These are phyloP conservation scores for Leptinotarsa defecta DNA, from an alignment of 1,140 invertebrate genomes.

Conservation along the genomic window DNA sequence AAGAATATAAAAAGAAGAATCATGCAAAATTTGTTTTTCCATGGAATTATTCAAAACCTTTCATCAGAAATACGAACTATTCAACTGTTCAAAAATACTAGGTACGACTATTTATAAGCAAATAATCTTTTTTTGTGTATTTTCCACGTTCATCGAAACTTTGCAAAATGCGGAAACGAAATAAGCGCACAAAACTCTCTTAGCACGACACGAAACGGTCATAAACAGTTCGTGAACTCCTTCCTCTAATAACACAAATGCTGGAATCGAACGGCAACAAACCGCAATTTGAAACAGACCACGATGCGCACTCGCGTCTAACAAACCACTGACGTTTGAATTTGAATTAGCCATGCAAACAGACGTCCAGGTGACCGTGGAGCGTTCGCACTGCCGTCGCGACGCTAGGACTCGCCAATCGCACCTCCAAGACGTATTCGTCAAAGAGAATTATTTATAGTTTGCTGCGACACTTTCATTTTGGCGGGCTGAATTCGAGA, in stretches of 20 bases:
- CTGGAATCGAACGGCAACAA: background rate
- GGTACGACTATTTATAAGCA: too few species aligned
- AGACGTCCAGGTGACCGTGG: slow-evolving; percentile 36
- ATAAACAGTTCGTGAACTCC: background rate
- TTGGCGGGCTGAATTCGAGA: too few species aligned
- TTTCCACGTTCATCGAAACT: too few species aligned
- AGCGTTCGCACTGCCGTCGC: background rate
- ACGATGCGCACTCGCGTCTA: slow-evolving; percentile 15
- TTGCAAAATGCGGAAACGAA: too few species aligned
- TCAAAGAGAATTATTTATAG: slow-evolving; percentile 8
- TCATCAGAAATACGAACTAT: too few species aligned
- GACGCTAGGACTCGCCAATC: background rate
- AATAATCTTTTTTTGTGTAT: too few species aligned
- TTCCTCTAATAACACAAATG: background rate
- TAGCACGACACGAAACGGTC: background rate
- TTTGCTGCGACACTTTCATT: background rate
- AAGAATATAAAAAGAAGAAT: too few species aligned
- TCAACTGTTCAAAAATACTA: too few species aligned
- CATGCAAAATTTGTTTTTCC: too few species aligned
- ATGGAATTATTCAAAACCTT: too few species aligned
- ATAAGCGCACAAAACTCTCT: too few species aligned
- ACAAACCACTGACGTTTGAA: slow-evolving; percentile 11
- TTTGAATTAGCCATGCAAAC: slow-evolving; percentile 4
- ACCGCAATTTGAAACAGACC: background rate
- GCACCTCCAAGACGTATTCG: slow-evolving; percentile 19